Conservation (phyloP, 1,140 invertebrate species). For the Panagrolaimus sp. region DNA sequence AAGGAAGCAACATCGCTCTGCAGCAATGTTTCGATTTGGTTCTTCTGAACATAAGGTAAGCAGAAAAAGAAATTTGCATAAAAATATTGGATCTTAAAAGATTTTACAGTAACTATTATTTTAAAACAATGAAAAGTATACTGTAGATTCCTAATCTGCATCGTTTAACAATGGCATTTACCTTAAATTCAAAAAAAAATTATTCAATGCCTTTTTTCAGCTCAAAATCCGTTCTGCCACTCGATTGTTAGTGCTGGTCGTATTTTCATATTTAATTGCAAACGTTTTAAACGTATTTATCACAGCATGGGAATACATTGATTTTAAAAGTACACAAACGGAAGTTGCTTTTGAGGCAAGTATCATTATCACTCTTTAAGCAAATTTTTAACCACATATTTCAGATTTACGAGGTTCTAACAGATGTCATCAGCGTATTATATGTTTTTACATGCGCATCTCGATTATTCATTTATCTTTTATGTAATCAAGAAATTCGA, state of each 20-base stretch:
- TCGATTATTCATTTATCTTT: slow-evolving; percentile 38
- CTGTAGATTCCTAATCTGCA: no score
- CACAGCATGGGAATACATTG: slow-evolving; percentile 47
- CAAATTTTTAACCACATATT: slow-evolving; percentile 11
- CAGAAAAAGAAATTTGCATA: no score
- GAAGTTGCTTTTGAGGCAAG: slow-evolving; percentile 32
- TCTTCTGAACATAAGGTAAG: slow-evolving; percentile 44
- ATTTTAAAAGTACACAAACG: slow-evolving; percentile 41
- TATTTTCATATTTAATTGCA: slow-evolving; percentile 47
- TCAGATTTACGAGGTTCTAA: slow-evolving; percentile 41
- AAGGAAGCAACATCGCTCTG: slow-evolving; percentile 43
- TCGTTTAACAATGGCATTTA: no score
- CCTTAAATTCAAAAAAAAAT: no score
- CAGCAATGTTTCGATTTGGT: slow-evolving; percentile 47
- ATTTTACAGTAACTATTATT: no score
- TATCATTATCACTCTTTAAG: slow-evolving; percentile 6
- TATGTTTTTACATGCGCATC: slow-evolving; percentile 47
- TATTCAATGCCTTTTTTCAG: no score
- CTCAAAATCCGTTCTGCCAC: slow-evolving; percentile 46
- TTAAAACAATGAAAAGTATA: no score
- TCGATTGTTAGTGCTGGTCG: slow-evolving; percentile 42
- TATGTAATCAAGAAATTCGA: slow-evolving; percentile 44
- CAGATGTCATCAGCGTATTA: slow-evolving; percentile 44
- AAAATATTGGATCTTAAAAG: no score
- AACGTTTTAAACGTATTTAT: slow-evolving; percentile 43